Conservation (phyloP, 2,888 invertebrate genomes). For the Resseliella maxima region DNA sequence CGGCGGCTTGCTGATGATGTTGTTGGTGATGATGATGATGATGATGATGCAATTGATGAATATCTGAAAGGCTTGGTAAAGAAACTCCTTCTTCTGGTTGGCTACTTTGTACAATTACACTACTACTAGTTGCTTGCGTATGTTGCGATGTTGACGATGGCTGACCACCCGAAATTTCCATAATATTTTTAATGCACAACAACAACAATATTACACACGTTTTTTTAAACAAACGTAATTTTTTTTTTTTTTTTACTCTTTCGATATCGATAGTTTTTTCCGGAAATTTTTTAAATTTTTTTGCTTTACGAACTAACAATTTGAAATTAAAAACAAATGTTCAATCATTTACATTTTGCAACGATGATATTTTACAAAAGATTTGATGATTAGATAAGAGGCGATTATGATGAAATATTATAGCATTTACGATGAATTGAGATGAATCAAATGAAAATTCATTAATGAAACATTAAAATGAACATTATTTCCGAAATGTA, state of each 20-base stretch:
- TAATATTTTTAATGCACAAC: conserved; percentile 21
- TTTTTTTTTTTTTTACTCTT: not conserved
- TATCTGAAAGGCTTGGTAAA: conserved; percentile 43
- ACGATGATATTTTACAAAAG: not conserved
- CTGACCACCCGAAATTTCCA: conserved; percentile 47
- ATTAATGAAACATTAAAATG: too few relatives aligned
- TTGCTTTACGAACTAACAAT: not conserved
- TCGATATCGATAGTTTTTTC: not conserved
- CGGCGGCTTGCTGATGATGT: not conserved
- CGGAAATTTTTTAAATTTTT: not conserved
- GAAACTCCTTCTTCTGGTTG: conserved; percentile 61
- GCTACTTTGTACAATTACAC: conserved; percentile 58
- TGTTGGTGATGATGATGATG: conserved; percentile 44
- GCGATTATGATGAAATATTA: too few relatives aligned
- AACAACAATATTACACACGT: not conserved
- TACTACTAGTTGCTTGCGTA: conserved; percentile 57
- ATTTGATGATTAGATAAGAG: too few relatives aligned
- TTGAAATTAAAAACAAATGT: not conserved
- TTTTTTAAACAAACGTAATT: not conserved
- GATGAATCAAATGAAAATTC: too few relatives aligned
- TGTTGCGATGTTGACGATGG: conserved; percentile 54
- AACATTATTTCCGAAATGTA: too few relatives aligned
- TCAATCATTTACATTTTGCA: conserved; percentile 32
- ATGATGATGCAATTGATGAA: not conserved
- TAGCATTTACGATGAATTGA: too few relatives aligned